Base-by-base conservation (phyloP, 2,113 vertebrate species). In the Otocyon megalotis region DNA sequence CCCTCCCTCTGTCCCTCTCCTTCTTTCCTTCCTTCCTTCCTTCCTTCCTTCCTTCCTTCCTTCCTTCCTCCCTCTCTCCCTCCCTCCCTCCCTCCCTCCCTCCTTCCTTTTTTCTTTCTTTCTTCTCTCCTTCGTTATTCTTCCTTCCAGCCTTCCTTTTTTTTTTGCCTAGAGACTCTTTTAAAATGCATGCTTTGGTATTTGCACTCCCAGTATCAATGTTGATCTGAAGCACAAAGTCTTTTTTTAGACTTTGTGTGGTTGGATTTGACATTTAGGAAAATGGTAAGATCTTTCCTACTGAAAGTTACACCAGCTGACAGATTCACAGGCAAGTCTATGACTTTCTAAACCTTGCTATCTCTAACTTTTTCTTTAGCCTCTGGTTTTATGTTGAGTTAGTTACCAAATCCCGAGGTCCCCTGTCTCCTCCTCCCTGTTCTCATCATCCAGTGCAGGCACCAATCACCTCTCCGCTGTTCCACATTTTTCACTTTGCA, bases 181-280 rank as follows among this genome's bases (percentile, higher is more conserved):
- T 96, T 85, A 84, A 93, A 92, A 77, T 87, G 26, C 74, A 83
- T 54, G 14, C 30, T 60, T 90, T 96, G 90, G 24, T 90, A 85
- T 96, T 92, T 96, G 35, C 8, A 53, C 19, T 92, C 58, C 72
- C 19, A 26, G 6, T 83, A 67, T 93, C 67, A 92, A 54, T 43
- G 48, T 4, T 86, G n/a, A 93, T 94, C 63, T 88, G 74, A 96
- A 92, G 58, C 48, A 60, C 30, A 76, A 69, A 88, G 15, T 77
- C 53, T 37, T 56, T 94, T 91, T 62, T 92, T 48, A 90, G 32
- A 85, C 63, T 87, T 90, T 60, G 26, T 43, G 22, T 93, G 43
- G 37, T 83, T 96, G 65, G 65, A 88, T 81, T 81, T 97, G 90
- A 96, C 58, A 93, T 88, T 94, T 94, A 81, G 81, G 83, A 58